These are phyloP conservation scores for Lithobates sylvaticus DNA, from an alignment of 2,797 vertebrate species.

Conservation along the genomic window DNA sequence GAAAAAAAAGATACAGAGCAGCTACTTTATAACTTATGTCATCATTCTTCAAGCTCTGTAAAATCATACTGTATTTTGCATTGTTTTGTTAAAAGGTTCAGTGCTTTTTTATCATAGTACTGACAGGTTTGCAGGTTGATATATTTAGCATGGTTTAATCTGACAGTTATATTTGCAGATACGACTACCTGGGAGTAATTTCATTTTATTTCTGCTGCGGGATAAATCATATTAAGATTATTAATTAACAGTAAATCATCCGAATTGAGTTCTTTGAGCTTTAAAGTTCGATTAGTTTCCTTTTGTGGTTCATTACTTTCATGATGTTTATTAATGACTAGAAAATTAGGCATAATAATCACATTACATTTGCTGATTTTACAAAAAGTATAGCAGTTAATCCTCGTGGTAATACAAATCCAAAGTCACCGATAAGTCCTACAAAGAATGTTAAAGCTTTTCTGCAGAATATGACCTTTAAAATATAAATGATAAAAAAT, in stretches of 20 bases:
- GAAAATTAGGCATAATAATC: slow-evolving; percentile 59
- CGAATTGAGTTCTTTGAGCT: slow-evolving; percentile 42
- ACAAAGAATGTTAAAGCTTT: slow-evolving; percentile 3
- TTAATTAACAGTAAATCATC: slow-evolving; percentile 60
- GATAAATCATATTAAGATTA: slow-evolving; percentile 57
- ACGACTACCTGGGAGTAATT: slow-evolving; percentile 60
- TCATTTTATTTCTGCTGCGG: slow-evolving; percentile 51
- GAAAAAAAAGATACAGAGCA: neutral
- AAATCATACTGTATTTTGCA: neutral
- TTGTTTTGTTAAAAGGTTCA: slow-evolving; percentile 20
- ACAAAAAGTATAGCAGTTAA: slow-evolving; percentile 45
- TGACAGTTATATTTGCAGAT: slow-evolving; percentile 57
- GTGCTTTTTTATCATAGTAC: slow-evolving; percentile 22
- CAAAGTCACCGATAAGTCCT: slow-evolving; percentile 52
- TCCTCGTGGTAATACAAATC: slow-evolving; percentile 30
- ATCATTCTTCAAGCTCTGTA: neutral
- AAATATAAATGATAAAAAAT: neutral
- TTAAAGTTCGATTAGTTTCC: slow-evolving; percentile 47
- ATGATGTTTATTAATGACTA: slow-evolving; percentile 60
- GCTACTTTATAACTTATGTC: neutral
- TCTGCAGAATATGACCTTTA: neutral
- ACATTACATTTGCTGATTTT: slow-evolving; percentile 55
- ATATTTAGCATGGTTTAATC: slow-evolving; percentile 50
- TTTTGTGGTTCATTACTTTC: slow-evolving; percentile 60
- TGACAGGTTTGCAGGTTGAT: slow-evolving; percentile 37